phyloP scores from a whole-genome alignment of 2,797 vertebrate genomes.

The Melanitta fusca region DNA sequence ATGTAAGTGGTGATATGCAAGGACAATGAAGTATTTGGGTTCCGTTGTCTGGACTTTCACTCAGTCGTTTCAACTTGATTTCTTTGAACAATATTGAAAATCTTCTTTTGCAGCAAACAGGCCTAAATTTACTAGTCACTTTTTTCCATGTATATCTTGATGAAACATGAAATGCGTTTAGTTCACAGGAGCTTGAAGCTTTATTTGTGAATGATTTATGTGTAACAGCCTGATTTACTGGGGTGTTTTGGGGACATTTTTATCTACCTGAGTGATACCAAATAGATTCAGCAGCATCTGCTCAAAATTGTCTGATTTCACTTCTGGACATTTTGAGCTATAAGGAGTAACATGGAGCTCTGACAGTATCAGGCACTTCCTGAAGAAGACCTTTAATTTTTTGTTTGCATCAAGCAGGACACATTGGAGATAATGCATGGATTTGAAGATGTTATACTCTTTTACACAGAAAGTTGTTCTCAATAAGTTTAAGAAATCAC shows the following conservation, averaged over 20 bases:
- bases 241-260: background rate
- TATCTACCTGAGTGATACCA: background rate
- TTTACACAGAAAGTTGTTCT: background rate
- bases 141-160: background rate
- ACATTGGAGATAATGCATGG: background rate
- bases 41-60: background rate
- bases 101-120: background rate
- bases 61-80: background rate
- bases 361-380: background rate
- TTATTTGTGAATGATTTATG: conserved; percentile 18
- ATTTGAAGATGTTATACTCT: background rate
- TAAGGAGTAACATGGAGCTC: background rate
- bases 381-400: background rate
- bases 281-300: background rate
- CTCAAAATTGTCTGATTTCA: background rate
- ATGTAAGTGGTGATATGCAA: background rate
- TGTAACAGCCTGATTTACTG: background rate
- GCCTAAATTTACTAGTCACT: background rate
- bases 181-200: background rate
- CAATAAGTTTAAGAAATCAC: background rate
- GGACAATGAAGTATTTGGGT: background rate
- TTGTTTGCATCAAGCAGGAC: background rate
- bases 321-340: background rate
- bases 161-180: background rate
- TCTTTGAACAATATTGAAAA: background rate